These are phyloP conservation scores for Manduca sexta DNA, from an alignment of 1,140 invertebrate species.

Conservation along the genomic window DNA sequence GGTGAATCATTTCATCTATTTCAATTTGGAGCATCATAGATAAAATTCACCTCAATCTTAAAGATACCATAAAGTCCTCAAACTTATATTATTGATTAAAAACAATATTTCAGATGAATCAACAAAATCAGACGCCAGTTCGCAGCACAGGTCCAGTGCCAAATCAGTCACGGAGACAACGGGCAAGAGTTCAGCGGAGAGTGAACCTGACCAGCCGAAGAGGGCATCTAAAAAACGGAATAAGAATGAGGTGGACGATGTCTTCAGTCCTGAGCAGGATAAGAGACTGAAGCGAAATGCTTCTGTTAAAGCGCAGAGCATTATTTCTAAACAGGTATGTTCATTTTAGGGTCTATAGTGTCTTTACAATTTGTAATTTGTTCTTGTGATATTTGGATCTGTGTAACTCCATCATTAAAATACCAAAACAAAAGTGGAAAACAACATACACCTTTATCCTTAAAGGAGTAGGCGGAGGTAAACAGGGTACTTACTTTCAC, in stretches of 20 bases:
- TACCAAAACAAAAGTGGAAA: too few species aligned
- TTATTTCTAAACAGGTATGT: conserved; percentile 57
- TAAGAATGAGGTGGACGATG: conserved; percentile 57
- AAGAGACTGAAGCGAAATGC: conserved; percentile 57
- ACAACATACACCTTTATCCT: too few species aligned
- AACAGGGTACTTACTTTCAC: too few species aligned
- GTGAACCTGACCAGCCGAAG: conserved; percentile 13
- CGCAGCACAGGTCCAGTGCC: conserved; percentile 2
- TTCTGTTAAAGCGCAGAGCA: conserved; percentile 54
- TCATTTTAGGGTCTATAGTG: too few species aligned
- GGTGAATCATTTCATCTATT: too few species aligned
- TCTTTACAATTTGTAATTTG: too few species aligned
- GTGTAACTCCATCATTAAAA: too few species aligned
- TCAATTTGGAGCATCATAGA: too few species aligned
- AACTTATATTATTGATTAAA: background rate
- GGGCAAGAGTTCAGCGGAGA: conserved; percentile 23
- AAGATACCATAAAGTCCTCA: background rate
- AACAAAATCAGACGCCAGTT: conserved; percentile 8
- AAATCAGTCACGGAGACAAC: conserved; percentile 13
- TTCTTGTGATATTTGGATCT: too few species aligned
- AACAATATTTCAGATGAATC: conserved; percentile 24
- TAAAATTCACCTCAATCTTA: too few species aligned
- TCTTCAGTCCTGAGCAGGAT: conserved; percentile 52
- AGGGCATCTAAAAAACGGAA: conserved; percentile 50
- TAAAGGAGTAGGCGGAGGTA: too few species aligned